Conservation (phyloP, 2,113 vertebrate species). For the Nothocercus julius region DNA sequence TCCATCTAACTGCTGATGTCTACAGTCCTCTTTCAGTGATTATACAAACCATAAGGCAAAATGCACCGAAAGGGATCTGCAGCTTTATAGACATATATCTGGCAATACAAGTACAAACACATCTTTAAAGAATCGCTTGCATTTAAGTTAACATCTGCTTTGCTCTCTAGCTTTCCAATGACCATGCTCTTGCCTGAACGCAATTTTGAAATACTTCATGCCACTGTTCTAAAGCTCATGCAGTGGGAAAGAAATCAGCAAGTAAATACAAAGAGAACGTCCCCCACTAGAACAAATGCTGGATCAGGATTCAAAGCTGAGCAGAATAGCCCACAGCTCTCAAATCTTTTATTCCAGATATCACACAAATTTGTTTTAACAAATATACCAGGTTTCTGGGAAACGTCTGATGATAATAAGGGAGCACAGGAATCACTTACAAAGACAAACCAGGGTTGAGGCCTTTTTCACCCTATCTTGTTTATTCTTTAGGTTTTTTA, state of each 20-base stretch:
- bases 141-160: not conserved
- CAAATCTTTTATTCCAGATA: not conserved
- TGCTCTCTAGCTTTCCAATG: not conserved
- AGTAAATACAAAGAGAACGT: not conserved
- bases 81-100: not conserved
- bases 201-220: not conserved
- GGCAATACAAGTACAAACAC: not conserved
- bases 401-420: not conserved
- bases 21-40: not conserved
- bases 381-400: not conserved
- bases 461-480: not conserved
- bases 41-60: not conserved
- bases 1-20: conserved; percentile 6
- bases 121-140: not conserved
- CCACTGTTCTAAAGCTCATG: not conserved
- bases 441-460: not conserved
- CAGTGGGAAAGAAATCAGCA: not conserved
- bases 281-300: not conserved
- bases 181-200: not conserved
- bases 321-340: not conserved
- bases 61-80: not conserved
- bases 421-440: not conserved
- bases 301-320: not conserved
- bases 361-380: not conserved
- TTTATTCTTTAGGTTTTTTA: not conserved